Evolutionary conservation across 2,113 vertebrate genomes (phyloP).

Genomic region (Scortum barcoo): DNA sequence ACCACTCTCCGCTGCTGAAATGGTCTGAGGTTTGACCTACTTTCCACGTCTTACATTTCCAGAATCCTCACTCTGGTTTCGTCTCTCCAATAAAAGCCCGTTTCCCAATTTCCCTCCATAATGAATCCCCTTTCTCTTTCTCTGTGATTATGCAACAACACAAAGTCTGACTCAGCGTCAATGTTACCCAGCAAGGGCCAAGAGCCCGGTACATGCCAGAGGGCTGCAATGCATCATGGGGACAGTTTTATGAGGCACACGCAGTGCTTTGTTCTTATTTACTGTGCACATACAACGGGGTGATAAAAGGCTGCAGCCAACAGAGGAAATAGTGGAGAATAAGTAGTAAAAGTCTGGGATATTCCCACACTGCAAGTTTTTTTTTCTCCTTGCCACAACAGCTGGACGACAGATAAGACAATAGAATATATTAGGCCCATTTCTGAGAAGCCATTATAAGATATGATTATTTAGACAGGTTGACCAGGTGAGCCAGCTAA

Average conservation of each 20-base stretch:
- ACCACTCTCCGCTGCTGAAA: slow-evolving; percentile 39
- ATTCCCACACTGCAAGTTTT: slow-evolving; percentile 33
- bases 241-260: slow-evolving; percentile 55
- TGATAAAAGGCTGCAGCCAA: slow-evolving; percentile 37
- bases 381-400: slow-evolving; percentile 30
- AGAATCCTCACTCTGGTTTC: slow-evolving; percentile 26
- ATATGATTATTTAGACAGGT: not conserved
- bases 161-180: not conserved
- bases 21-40: slow-evolving; percentile 72
- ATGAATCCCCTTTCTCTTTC: slow-evolving; percentile 32
- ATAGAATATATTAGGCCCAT: not conserved
- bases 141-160: slow-evolving; percentile 53
- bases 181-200: not conserved
- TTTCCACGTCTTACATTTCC: slow-evolving; percentile 53
- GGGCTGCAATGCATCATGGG: slow-evolving; percentile 6
- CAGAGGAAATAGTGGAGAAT: slow-evolving; percentile 28
- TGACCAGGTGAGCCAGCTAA: not conserved
- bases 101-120: slow-evolving; percentile 11
- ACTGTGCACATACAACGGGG: slow-evolving; percentile 12
- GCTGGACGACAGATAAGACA: slow-evolving; percentile 1
- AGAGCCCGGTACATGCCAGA: slow-evolving; percentile 15
- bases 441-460: not conserved
- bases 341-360: slow-evolving; percentile 34
- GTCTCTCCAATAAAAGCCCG: slow-evolving; percentile 25
- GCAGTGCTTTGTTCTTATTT: slow-evolving; percentile 11